Percentiles rank a stretch among this genome's conserved stretches.
phyloP scores from a whole-genome alignment of 2,797 vertebrate species.

The Ptychadena robeensis region DNA sequence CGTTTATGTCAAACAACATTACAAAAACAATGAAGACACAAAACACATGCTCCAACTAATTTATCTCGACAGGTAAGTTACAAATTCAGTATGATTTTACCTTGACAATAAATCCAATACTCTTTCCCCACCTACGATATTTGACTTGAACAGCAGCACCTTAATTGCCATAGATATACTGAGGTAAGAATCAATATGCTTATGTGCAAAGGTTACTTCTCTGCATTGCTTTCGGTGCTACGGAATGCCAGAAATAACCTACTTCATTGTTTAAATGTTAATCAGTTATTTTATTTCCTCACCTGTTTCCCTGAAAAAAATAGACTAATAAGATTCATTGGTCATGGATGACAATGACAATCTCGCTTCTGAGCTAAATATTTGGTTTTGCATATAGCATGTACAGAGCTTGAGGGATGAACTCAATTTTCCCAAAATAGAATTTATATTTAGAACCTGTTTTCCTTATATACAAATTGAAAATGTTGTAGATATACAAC shows the following conservation, averaged over 20 bases:
- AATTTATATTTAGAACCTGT: conserved; percentile 40
- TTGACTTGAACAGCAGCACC: background rate
- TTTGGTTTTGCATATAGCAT: conserved; percentile 25
- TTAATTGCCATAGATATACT: background rate
- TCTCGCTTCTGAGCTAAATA: conserved; percentile 23
- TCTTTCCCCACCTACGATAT: background rate
- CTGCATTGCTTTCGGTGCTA: background rate
- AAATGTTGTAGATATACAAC: conserved; percentile 73
- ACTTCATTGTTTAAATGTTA: background rate
- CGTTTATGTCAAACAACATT: too few relatives aligned
- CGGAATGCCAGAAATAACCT: background rate
- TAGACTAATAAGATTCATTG: background rate
- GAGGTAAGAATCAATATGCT: background rate
- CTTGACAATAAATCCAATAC: too few relatives aligned
- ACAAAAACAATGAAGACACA: too few relatives aligned
- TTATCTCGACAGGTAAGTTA: too few relatives aligned
- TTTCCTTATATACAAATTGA: conserved; percentile 71
- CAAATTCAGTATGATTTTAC: too few relatives aligned
- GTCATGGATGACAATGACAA: background rate
- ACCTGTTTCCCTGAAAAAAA: background rate
- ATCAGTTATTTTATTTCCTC: background rate
- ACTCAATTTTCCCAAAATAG: conserved; percentile 5
- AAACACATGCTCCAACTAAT: too few relatives aligned
- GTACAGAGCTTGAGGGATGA: conserved; percentile 7
- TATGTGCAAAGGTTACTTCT: background rate